Evolutionary conservation across 2,888 invertebrate genomes (phyloP), one percentile per base, ranked within the genome.

Genomic region (Aplocera efformata): DNA sequence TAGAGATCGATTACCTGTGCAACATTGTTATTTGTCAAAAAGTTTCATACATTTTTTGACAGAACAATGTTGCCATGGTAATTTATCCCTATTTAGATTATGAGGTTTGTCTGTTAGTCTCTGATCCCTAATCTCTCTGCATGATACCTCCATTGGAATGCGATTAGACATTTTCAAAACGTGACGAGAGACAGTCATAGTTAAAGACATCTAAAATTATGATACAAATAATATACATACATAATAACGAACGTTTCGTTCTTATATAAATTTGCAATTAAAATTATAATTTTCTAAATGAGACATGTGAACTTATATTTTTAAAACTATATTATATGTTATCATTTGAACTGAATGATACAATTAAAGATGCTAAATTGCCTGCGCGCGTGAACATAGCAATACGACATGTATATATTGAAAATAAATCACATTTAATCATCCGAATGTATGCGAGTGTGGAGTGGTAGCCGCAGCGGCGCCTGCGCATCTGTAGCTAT

Each of bases 301-400:
- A 78, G 72, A 75, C 54, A 67, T 68, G 63, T 70, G 72, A 69
- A 58, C 65, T 74, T 72, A 71, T 50, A 40, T 51, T 51, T 62
- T 70, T 70, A 66, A 67, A 71, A 64, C 65, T 70, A 69, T 60
- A 56, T 56, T 53, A 53, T 63, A 54, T 51, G 53, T 57, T 56
- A 67, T 63, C 60, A 60, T 66, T 72, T 72, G 65, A 74, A 74
- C 67, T 74, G 67, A 66, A 68, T 56, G 55, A 67, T 60, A 58
- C 2, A 56, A 45, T 56, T 54, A 53, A 51, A 44, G 22, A 13
- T 11, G 29, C 31, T 32, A 17, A 8, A 7, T 29, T 1, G 5
- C n/a, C 8, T 8, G 23, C 30, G 31, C 27, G 29, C 10, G 33
- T 34, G 30, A 26, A 33, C 9, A 30, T 30, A 37, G 25, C 36